phyloP scores from a whole-genome alignment of 2,113 vertebrate species.

The Anguilla japonica region DNA sequence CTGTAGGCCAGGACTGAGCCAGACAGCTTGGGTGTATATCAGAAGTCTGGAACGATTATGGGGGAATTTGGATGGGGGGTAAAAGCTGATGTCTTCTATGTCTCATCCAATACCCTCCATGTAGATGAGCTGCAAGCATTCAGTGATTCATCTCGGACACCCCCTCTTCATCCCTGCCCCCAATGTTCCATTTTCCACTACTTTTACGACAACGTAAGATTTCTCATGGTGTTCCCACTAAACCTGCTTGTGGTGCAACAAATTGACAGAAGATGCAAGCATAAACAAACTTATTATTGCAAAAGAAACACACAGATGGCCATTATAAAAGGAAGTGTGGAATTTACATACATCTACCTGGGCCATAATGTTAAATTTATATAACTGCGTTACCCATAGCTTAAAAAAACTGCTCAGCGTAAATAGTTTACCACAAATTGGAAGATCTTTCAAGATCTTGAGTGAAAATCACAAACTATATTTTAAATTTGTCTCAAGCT shows the following conservation, averaged over 20 bases:
- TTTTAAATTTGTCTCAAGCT: constrained; percentile 33
- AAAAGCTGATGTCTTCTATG: background rate
- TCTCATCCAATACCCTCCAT: background rate
- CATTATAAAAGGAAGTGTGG: constrained; percentile 12
- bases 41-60: background rate
- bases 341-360: constrained; percentile 7
- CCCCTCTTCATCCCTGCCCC: background rate
- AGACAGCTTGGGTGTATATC: background rate
- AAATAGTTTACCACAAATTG: constrained; percentile 32
- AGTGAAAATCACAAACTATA: constrained; percentile 37
- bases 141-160: background rate
- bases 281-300: background rate
- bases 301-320: background rate
- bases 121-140: background rate
- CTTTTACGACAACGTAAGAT: background rate
- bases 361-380: constrained; percentile 12
- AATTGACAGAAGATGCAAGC: background rate
- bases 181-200: background rate
- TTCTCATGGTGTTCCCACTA: background rate
- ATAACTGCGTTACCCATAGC: background rate
- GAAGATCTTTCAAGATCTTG: constrained; percentile 38
- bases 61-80: background rate
- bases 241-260: background rate
- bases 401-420: constrained; percentile 27
- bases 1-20: background rate